Base-by-base conservation (phyloP, 2,113 vertebrate genomes). In the Rhineura floridana region DNA sequence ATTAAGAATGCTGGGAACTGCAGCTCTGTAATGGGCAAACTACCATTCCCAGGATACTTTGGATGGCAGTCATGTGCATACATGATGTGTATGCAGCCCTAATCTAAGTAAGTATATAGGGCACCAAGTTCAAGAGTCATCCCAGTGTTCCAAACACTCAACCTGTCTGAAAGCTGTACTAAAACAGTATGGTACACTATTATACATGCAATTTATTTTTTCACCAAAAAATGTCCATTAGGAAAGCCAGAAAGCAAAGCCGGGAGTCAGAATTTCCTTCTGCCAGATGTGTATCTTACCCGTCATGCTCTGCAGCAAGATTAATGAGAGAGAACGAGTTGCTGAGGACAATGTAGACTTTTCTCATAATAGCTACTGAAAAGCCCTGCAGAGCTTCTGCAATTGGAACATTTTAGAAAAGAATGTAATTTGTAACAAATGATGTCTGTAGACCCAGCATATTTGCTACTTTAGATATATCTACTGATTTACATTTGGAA, bases 401-500 rank as follows among this genome's bases (percentile, higher is more conserved):
- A 82, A 82, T 88, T 39, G 90, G n/a, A 2, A 7, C 8, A 87
- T 91, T 91, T 81, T 81, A 62, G 72, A 28, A 86, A 93, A 13
- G 12, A 89, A 85, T 1, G 0, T 19, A 4, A 75, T 39, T 91
- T 85, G 50, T 89, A 93, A 81, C 84, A 89, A 91, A 82, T 86
- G 0, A 73, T 87, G 82, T 84, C 79, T 83, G 73, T 84, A 91
- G 94, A 82, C 17, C 3, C 1, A 86, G 85, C 30, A 33, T 88
- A 88, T 93, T 90, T 90, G 28, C 62, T 80, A 1, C n/a, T 87
- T 94, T 62, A 80, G 30, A 81, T 88, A 63, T 85, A 94, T 85
- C 85, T 52, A 83, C 79, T 90, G 91, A 87, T 93, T 91, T 91
- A 84, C 90, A 82, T 91, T 93, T 91, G 91, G 81, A 93, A 83